These are phyloP conservation scores for Podarcis lilfordi DNA, from an alignment of 2,797 vertebrate genomes.

Conservation along the genomic window DNA sequence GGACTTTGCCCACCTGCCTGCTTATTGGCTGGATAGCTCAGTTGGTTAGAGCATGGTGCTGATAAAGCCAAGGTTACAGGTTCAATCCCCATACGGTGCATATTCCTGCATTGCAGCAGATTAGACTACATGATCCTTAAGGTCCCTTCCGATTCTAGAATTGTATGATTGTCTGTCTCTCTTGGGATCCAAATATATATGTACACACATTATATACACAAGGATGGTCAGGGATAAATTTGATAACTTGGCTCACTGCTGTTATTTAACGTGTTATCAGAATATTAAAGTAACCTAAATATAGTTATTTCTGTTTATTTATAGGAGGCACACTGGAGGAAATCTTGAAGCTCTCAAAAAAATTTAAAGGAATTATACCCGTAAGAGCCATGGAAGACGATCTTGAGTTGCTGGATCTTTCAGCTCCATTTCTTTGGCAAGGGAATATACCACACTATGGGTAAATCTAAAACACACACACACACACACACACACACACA, in stretches of 20 bases:
- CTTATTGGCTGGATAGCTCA: no score
- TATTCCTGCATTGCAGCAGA: no score
- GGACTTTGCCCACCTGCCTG: no score
- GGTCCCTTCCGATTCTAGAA: no score
- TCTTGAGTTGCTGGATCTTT: slow-evolving; percentile 84
- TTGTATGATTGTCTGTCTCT: no score
- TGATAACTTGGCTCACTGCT: no score
- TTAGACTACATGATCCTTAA: no score
- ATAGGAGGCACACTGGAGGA: slow-evolving; percentile 85
- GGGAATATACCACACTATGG: slow-evolving; percentile 85
- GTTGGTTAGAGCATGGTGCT: no score
- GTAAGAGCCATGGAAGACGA: slow-evolving; percentile 78
- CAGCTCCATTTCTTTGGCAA: slow-evolving; percentile 89
- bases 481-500: no score
- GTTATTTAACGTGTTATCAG: neutral
- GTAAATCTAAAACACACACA: slow-evolving; percentile 73
- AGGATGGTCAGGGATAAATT: neutral
- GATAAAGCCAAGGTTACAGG: no score
- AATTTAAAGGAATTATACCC: slow-evolving; percentile 86
- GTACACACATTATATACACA: neutral
- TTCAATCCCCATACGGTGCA: no score
- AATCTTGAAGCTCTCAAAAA: slow-evolving; percentile 76
- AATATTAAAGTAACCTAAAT: neutral
- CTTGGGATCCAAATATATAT: no score
- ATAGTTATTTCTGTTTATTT: slow-evolving; percentile 10